phyloP scores from a whole-genome alignment of 2,888 invertebrate species.

The Thera britannica region DNA sequence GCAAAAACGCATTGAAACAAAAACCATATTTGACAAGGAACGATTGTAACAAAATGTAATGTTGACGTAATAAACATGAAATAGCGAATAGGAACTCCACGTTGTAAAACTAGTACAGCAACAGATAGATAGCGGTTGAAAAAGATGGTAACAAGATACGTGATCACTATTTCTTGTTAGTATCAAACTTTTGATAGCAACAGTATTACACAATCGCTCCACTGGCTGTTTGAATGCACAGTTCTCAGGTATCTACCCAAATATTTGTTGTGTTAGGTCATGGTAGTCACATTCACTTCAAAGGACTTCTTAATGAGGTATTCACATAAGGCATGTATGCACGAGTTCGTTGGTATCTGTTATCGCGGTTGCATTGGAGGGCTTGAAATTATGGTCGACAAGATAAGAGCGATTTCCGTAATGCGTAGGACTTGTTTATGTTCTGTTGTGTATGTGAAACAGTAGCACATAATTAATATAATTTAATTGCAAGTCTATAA shows the following conservation, averaged over 20 bases:
- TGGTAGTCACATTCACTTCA: slow-evolving; percentile 6
- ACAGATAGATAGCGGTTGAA: too few species aligned
- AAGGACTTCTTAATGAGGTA: neutral
- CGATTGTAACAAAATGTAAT: too few species aligned
- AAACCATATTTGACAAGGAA: too few species aligned
- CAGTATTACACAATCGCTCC: too few species aligned
- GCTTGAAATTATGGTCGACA: slow-evolving; percentile 11
- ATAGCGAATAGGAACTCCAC: too few species aligned
- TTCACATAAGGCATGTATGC: too few species aligned
- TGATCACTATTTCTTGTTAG: too few species aligned
- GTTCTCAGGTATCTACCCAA: slow-evolving; percentile 10
- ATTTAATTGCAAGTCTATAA: neutral
- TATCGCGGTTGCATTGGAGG: slow-evolving; percentile 21
- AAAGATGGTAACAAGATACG: too few species aligned
- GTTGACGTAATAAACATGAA: too few species aligned
- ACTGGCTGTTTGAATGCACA: slow-evolving; percentile 19
- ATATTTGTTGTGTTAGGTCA: slow-evolving; percentile 28
- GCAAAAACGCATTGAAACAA: too few species aligned
- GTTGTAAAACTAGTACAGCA: too few species aligned
- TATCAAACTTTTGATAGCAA: too few species aligned
- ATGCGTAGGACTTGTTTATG: neutral
- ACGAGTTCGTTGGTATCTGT: slow-evolving; percentile 10
- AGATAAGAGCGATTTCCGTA: slow-evolving; percentile 19
- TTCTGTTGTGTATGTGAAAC: neutral
- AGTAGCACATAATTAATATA: neutral